A percentile compares a stretch with the other conserved stretches of the same genome.
Conservation (phyloP, 2,113 vertebrate genomes). For the Corapipo altera region DNA sequence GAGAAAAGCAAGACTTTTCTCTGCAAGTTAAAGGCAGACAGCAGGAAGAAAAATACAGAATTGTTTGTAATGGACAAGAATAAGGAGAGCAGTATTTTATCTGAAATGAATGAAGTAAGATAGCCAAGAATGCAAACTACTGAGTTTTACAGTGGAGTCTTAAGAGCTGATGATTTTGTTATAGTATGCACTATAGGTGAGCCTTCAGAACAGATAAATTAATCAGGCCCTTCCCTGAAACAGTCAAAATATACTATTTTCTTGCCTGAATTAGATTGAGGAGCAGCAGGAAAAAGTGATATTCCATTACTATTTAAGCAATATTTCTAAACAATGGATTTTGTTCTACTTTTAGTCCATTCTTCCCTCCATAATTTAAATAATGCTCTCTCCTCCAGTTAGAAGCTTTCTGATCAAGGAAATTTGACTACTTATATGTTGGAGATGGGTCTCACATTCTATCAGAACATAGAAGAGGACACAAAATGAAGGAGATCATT, state of each 20-base stretch:
- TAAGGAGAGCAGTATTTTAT: not conserved
- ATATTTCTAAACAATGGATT: accelerated
- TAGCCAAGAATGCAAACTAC: not conserved
- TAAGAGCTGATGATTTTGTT: not conserved
- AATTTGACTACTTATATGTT: not conserved
- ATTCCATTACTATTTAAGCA: not conserved
- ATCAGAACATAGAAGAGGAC: not conserved
- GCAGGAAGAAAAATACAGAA: not conserved
- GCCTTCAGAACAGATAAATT: not conserved
- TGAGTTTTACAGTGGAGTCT: not conserved
- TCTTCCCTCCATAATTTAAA: not conserved
- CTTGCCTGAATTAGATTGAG: not conserved
- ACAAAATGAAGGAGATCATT: not conserved
- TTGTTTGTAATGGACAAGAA: not conserved
- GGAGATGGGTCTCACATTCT: not conserved
- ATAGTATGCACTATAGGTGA: not conserved
- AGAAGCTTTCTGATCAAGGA: not conserved
- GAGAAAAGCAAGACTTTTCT: not conserved
- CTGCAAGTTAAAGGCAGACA: not conserved
- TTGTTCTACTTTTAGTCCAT: not conserved
- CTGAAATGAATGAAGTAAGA: not conserved
- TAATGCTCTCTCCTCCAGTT: not conserved
- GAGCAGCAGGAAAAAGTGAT: not conserved
- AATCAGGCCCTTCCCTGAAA: not conserved
- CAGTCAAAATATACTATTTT: not conserved